These are phyloP conservation scores for Decapterus maruadsi DNA, from an alignment of 2,797 vertebrate species.

Conservation along the genomic window DNA sequence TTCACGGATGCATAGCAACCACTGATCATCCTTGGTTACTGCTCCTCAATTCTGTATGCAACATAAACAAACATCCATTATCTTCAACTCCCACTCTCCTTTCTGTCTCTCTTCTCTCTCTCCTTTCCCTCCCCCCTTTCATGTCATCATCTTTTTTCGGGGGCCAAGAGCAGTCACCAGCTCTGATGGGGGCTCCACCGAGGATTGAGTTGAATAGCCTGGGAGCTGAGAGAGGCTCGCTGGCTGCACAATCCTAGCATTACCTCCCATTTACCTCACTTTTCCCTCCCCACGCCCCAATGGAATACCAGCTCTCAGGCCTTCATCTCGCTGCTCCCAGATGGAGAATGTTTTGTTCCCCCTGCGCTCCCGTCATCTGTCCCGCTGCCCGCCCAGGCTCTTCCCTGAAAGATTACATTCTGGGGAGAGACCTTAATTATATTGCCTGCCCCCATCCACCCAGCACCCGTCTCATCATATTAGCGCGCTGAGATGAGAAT, in stretches of 20 bases:
- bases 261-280: constrained; percentile 83
- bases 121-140: constrained; percentile 51
- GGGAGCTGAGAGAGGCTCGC: constrained; percentile 79
- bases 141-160: constrained; percentile 73
- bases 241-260: constrained; percentile 78
- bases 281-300: constrained; percentile 72
- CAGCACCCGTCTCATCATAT: constrained; percentile 82
- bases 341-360: constrained; percentile 84
- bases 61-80: constrained; percentile 84
- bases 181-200: constrained; percentile 80
- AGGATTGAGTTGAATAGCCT: constrained; percentile 81
- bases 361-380: constrained; percentile 74
- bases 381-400: constrained; percentile 68
- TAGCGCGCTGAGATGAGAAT: constrained; percentile 84
- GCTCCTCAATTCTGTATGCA: constrained; percentile 53
- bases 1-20: constrained; percentile 65
- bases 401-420: constrained; percentile 84
- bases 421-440: constrained; percentile 86
- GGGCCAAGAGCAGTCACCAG: constrained; percentile 73
- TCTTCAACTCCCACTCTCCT: constrained; percentile 74
- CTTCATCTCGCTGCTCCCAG: constrained; percentile 80
- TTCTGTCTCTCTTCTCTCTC: constrained; percentile 61
- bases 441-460: constrained; percentile 78
- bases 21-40: constrained; percentile 63
- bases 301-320: constrained; percentile 81